Conservation (phyloP, 2,113 vertebrate genomes). For the Xyrauchen texanus region DNA sequence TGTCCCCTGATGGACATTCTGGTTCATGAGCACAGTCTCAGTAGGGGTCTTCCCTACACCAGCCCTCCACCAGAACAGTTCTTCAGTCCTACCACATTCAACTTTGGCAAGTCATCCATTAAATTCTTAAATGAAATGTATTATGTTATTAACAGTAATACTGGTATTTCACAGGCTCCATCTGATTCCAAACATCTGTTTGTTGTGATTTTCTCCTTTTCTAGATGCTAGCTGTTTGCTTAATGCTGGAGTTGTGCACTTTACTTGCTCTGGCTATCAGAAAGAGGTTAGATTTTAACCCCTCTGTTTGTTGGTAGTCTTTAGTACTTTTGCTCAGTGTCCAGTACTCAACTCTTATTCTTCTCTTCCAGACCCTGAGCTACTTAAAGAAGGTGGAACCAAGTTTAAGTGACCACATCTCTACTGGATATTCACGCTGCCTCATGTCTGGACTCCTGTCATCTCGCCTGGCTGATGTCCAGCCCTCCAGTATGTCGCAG, state of each 20-base stretch:
- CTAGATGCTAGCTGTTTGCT: conserved; percentile 90
- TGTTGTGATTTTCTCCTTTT: conserved; percentile 42
- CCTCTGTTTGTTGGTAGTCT: neutral
- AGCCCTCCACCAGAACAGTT: conserved; percentile 92
- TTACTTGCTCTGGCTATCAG: conserved; percentile 92
- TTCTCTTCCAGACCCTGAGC: conserved; percentile 80
- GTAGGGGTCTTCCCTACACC: conserved; percentile 81
- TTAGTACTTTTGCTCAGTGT: no score
- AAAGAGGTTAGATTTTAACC: conserved; percentile 81
- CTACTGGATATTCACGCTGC: conserved; percentile 85
- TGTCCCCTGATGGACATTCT: conserved; percentile 82
- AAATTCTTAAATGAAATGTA: no score
- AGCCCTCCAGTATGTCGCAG: conserved; percentile 85
- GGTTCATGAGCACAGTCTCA: conserved; percentile 87
- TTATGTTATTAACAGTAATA: no score
- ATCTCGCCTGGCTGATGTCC: conserved; percentile 82
- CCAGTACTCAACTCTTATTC: neutral
- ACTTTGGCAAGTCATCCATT: conserved; percentile 80
- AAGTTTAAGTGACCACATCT: conserved; percentile 84
- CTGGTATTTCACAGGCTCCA: neutral
- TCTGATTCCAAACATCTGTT: no score
- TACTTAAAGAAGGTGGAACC: conserved; percentile 90
- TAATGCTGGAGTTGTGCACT: conserved; percentile 85
- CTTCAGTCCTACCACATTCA: conserved; percentile 89
- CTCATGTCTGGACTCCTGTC: conserved; percentile 90